Evolutionary conservation across 1,140 invertebrate species (phyloP).

Genomic region (Drosophila albomicans): DNA sequence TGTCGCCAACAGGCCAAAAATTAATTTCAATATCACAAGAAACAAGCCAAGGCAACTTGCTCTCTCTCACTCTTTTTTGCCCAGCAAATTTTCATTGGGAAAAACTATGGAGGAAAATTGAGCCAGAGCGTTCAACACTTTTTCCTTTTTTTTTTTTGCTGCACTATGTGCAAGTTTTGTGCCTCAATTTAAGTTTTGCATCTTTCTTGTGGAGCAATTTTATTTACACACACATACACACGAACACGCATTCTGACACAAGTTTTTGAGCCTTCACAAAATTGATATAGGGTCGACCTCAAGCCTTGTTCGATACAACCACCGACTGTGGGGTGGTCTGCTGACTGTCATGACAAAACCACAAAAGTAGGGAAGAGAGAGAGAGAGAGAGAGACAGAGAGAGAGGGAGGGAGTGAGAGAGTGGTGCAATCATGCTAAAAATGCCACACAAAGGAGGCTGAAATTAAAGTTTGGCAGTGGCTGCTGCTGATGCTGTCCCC

Average conservation of each 20-base stretch:
- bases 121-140: slow-evolving; percentile 11
- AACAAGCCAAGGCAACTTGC: slow-evolving; percentile 28
- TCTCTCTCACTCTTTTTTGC: slow-evolving; percentile 25
- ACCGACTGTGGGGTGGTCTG: not conserved
- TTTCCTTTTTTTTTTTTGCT: no score
- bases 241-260: slow-evolving; percentile 47
- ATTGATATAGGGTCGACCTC: slow-evolving; percentile 6
- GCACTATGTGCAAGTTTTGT: slow-evolving; percentile 23
- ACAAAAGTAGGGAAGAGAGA: slow-evolving; percentile 26
- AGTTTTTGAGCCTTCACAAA: slow-evolving; percentile 19
- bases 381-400: not conserved
- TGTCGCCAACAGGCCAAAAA: slow-evolving; percentile 61
- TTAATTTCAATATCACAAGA: slow-evolving; percentile 69
- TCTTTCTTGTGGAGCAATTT: slow-evolving; percentile 38
- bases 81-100: not conserved
- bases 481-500: not conserved
- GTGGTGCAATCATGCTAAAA: slow-evolving; percentile 56
- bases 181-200: slow-evolving; percentile 63
- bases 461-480: slow-evolving; percentile 53
- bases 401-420: slow-evolving; percentile 14
- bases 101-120: not conserved
- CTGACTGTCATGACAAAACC: slow-evolving; percentile 16
- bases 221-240: slow-evolving; percentile 58
- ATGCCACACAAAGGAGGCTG: slow-evolving; percentile 62
- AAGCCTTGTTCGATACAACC: not conserved